A percentile compares a stretch with the other conserved stretches of the same genome.
phyloP scores from a whole-genome alignment of 2,113 vertebrate genomes.

The Prionailurus bengalensis region DNA sequence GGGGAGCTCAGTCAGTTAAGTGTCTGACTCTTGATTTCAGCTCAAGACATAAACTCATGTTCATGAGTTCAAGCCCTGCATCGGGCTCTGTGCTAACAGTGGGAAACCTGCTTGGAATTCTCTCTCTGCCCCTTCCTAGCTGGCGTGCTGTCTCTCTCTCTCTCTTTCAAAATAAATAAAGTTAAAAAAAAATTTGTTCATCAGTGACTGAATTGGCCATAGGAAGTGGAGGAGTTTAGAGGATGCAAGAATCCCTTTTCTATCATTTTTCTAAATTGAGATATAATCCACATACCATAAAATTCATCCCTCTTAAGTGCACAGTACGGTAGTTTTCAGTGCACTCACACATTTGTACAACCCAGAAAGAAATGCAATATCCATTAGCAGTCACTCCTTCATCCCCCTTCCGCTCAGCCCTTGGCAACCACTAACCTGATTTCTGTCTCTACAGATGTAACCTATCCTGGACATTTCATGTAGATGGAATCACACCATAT shows the following conservation, averaged over 20 bases:
- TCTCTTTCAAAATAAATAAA: too few species aligned
- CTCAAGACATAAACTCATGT: too few species aligned
- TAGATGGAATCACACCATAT: neutral
- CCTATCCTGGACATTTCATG: neutral
- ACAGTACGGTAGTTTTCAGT: neutral
- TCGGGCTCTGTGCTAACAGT: too few species aligned
- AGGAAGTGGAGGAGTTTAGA: neutral
- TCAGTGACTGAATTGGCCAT: neutral
- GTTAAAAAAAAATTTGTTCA: neutral
- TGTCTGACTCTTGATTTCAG: too few species aligned
- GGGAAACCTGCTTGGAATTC: too few species aligned
- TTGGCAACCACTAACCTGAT: neutral
- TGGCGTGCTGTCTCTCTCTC: too few species aligned
- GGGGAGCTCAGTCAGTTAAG: too few species aligned
- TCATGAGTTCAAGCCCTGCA: too few species aligned
- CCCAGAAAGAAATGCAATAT: neutral
- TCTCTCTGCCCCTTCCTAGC: too few species aligned
- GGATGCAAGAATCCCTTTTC: neutral
- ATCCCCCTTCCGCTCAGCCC: neutral
- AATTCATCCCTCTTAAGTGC: neutral
- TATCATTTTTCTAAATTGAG: conserved; percentile 35
- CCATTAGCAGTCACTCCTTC: neutral
- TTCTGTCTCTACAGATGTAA: neutral
- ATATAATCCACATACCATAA: neutral
- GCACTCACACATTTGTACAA: neutral